Percentiles rank a stretch among this genome's conserved stretches.
Conservation (phyloP, 1,140 invertebrate species). For the Pseudobourletiella spinata region DNA sequence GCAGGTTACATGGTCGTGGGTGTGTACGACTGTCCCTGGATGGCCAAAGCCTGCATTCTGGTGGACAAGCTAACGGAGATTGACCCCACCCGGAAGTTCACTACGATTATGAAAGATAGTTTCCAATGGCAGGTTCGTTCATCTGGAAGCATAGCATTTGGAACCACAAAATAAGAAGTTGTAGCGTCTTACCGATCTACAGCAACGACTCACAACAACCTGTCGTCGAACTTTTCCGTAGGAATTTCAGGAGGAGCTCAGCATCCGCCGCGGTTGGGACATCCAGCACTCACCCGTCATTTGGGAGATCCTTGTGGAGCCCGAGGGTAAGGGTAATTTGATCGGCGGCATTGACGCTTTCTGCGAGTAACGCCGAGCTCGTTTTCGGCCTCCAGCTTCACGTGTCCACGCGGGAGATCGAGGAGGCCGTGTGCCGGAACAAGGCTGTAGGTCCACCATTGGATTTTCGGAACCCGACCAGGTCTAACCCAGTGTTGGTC, state of each 20-base stretch:
- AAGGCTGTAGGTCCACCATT: slow-evolving; percentile 13
- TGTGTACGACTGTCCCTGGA: slow-evolving; percentile 27
- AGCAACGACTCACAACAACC: neutral
- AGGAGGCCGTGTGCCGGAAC: slow-evolving; percentile 6
- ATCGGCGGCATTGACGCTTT: slow-evolving; percentile 34
- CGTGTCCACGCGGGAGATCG: neutral
- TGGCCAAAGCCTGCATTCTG: slow-evolving; percentile 31
- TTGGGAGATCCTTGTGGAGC: slow-evolving; percentile 26
- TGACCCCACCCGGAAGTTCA: slow-evolving; percentile 19
- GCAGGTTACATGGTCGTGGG: slow-evolving; percentile 17
- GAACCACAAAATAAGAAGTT: neutral
- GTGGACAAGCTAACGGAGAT: slow-evolving; percentile 13
- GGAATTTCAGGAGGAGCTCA: slow-evolving; percentile 28
- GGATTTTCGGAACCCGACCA: no score
- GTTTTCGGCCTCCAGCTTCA: slow-evolving; percentile 16
- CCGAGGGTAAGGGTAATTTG: slow-evolving; percentile 21
- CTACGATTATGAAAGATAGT: slow-evolving; percentile 14
- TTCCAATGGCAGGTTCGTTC: slow-evolving; percentile 23
- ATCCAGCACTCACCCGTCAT: slow-evolving; percentile 28
- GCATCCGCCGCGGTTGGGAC: slow-evolving; percentile 16
- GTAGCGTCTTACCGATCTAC: neutral
- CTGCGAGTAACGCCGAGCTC: slow-evolving; percentile 24
- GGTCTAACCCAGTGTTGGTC: no score
- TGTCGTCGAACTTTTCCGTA: neutral
- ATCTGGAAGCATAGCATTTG: neutral